Percentiles rank a stretch among this genome's conserved stretches.
phyloP scores from a whole-genome alignment of 2,797 vertebrate species.

The Adrianichthys oophorus region DNA sequence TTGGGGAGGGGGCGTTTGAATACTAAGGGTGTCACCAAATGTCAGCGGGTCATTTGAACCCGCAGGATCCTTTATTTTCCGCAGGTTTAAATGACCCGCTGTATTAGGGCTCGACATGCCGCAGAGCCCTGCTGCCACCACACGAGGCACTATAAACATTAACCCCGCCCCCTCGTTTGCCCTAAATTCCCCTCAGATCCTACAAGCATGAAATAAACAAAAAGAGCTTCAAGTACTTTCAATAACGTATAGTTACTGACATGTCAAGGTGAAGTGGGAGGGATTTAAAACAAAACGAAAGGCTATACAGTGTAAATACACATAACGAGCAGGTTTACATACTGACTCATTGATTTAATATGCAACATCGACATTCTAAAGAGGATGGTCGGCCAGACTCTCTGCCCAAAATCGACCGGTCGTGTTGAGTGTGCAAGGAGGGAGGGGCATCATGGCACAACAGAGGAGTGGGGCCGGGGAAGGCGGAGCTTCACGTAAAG shows the following conservation, averaged over 20 bases:
- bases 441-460: conserved; percentile 49
- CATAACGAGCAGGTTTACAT: conserved; percentile 67
- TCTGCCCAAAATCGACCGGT: conserved; percentile 27
- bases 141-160: no score
- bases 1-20: no score
- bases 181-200: conserved; percentile 43
- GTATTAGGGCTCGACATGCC: conserved; percentile 28
- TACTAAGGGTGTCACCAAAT: background rate
- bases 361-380: conserved; percentile 56
- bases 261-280: conserved; percentile 33
- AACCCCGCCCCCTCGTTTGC: conserved; percentile 4
- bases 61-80: background rate
- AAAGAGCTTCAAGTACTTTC: conserved; percentile 82
- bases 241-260: conserved; percentile 73
- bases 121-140: background rate
- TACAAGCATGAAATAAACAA: background rate
- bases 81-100: background rate
- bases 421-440: conserved; percentile 6
- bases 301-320: conserved; percentile 75
- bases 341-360: conserved; percentile 55
- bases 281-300: conserved; percentile 37
- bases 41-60: conserved; percentile 10
- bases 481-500: conserved; percentile 44
- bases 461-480: conserved; percentile 38
- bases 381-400: conserved; percentile 43